These are phyloP conservation scores for Zeus faber DNA, from an alignment of 2,113 vertebrate genomes.

Conservation along the genomic window DNA sequence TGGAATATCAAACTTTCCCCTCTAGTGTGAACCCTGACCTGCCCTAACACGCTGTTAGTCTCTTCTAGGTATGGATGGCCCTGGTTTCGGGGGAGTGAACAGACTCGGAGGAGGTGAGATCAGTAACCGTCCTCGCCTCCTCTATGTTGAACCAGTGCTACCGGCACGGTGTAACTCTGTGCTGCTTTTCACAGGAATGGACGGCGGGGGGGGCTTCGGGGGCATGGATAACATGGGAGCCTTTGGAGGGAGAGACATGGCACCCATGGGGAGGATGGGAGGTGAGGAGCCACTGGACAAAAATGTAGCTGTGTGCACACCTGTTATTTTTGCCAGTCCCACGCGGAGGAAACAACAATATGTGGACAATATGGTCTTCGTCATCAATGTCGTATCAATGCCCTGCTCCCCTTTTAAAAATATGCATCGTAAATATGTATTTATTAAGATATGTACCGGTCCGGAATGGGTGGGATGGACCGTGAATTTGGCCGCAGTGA, in stretches of 20 bases:
- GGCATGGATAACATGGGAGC: conserved; percentile 91
- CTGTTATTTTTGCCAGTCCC: too few species aligned
- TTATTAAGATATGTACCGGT: conserved; percentile 74
- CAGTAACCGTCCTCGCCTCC: not conserved
- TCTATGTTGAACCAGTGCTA: not conserved
- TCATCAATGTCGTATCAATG: not conserved
- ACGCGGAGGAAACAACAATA: not conserved
- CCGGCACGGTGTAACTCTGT: not conserved
- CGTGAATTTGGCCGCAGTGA: conserved; percentile 91
- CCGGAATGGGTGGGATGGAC: conserved; percentile 90
- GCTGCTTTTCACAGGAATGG: conserved; percentile 77
- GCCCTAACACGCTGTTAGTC: not conserved
- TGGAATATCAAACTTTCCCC: too few species aligned
- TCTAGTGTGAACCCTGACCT: too few species aligned
- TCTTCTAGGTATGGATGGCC: conserved; percentile 82
- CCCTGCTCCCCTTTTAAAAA: conserved; percentile 36
- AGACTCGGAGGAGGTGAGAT: conserved; percentile 81
- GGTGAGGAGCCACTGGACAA: conserved; percentile 67
- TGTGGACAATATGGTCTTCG: not conserved
- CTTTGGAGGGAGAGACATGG: conserved; percentile 80
- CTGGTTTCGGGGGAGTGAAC: conserved; percentile 88
- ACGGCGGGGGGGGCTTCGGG: conserved; percentile 77
- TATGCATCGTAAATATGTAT: conserved; percentile 58
- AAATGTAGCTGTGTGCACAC: not conserved
- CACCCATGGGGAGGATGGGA: conserved; percentile 87